phyloP scores from a whole-genome alignment of 2,113 vertebrate species.

The Chelonoidis abingdonii region DNA sequence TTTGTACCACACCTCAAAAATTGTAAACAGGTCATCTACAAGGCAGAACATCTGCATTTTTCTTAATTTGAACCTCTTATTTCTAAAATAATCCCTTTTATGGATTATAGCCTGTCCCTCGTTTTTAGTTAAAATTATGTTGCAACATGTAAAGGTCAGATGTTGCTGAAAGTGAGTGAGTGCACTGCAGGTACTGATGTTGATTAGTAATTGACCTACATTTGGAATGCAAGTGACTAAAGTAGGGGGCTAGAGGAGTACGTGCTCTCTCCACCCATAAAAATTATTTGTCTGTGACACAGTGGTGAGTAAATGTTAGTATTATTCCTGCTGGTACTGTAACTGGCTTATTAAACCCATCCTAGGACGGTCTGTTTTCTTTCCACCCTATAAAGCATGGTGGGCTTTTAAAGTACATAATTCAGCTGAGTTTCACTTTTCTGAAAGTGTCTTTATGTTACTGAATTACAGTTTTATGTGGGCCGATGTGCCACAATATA shows the following conservation, averaged over 20 bases:
- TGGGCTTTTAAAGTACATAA: conserved; percentile 10
- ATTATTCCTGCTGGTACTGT: not conserved
- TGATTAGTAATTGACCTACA: not conserved
- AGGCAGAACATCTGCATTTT: not conserved
- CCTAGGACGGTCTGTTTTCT: not conserved
- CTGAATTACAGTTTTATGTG: conserved; percentile 52
- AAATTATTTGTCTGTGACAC: not conserved
- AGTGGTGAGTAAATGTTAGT: not conserved
- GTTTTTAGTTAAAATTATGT: not conserved
- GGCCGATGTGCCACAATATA: conserved; percentile 49
- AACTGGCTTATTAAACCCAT: not conserved
- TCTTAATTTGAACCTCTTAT: not conserved
- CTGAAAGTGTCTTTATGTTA: conserved; percentile 28
- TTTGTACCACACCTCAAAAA: not conserved
- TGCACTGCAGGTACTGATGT: not conserved
- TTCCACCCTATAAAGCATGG: not conserved
- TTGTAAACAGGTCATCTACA: not conserved
- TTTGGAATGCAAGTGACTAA: not conserved
- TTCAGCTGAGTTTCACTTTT: conserved; percentile 53
- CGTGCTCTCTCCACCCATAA: no score
- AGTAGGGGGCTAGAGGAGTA: not conserved
- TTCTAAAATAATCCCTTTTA: not conserved
- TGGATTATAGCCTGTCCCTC: not conserved
- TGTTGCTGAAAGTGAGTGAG: not conserved
- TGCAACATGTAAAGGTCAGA: not conserved